phyloP scores from a whole-genome alignment of 2,113 vertebrate genomes.

The Cinclus cinclus region DNA sequence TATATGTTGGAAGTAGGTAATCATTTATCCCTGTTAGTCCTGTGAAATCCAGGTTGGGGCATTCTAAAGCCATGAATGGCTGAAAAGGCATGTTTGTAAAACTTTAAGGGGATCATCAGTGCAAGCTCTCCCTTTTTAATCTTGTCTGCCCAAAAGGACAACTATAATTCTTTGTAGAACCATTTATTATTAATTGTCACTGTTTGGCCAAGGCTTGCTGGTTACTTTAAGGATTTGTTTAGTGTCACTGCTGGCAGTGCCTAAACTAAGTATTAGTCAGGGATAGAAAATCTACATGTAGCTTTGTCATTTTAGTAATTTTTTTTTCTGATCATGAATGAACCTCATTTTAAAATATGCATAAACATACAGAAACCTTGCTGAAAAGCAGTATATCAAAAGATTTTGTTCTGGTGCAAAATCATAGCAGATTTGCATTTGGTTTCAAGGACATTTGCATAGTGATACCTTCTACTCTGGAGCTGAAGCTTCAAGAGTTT shows the following conservation, averaged over 20 bases:
- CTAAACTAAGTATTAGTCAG: not conserved
- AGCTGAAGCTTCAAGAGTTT: not conserved
- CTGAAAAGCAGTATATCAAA: not conserved
- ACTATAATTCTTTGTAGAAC: not conserved
- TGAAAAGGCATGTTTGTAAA: not conserved
- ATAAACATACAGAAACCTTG: not conserved
- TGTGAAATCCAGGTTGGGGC: not conserved
- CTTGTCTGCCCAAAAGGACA: not conserved
- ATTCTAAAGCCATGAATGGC: not conserved
- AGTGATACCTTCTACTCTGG: not conserved
- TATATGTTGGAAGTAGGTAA: not conserved
- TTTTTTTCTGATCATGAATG: not conserved
- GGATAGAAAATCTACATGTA: not conserved
- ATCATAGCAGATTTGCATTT: not conserved
- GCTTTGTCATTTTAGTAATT: not conserved
- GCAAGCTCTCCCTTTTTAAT: not conserved
- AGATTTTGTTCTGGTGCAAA: not conserved
- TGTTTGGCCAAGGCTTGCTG: not conserved
- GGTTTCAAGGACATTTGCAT: not conserved
- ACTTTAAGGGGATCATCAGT: not conserved
- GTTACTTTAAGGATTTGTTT: not conserved
- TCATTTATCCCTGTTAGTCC: not conserved
- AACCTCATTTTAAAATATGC: not conserved
- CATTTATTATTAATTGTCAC: not conserved
- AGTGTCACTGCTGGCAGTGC: not conserved